Evolutionary conservation across 2,113 vertebrate genomes (phyloP).

Genomic region (Nannospalax galili): DNA sequence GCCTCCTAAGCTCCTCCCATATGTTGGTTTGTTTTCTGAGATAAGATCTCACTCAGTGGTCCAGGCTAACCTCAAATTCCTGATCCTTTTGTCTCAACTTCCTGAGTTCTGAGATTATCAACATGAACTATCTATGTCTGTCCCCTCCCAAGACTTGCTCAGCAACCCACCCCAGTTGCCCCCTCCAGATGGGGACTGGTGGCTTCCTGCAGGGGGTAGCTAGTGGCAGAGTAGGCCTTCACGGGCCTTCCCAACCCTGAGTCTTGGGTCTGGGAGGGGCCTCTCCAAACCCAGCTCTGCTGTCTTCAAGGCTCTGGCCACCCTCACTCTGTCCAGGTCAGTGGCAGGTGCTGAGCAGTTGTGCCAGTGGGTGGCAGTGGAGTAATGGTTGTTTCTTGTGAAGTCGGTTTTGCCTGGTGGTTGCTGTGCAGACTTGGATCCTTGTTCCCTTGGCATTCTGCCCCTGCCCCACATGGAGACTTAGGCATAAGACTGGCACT

Average conservation of each 20-base stretch:
- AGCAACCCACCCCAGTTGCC: too few species aligned
- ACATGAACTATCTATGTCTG: too few species aligned
- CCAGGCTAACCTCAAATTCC: too few species aligned
- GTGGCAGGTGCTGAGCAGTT: accelerated
- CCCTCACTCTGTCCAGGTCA: too few species aligned
- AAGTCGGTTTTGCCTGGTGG: neutral
- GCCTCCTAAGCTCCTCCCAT: too few species aligned
- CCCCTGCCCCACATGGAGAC: neutral
- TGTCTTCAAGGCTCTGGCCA: too few species aligned
- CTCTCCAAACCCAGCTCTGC: neutral
- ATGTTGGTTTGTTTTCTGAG: too few species aligned
- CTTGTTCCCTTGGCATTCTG: neutral
- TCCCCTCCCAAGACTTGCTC: neutral
- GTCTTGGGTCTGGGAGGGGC: neutral
- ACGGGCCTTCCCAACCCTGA: neutral
- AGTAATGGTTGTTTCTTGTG: neutral
- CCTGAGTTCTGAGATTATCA: too few species aligned
- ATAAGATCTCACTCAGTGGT: too few species aligned
- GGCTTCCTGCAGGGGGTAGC: neutral
- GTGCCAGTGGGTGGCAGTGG: neutral
- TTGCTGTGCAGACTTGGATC: accelerated
- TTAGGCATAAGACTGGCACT: accelerated
- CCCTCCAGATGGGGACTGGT: too few species aligned
- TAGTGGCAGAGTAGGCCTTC: neutral
- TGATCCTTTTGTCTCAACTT: too few species aligned